Evolutionary conservation across 1,140 invertebrate species (phyloP), one percentile per base, ranked within the genome.

Genomic region (Formica selysi): DNA sequence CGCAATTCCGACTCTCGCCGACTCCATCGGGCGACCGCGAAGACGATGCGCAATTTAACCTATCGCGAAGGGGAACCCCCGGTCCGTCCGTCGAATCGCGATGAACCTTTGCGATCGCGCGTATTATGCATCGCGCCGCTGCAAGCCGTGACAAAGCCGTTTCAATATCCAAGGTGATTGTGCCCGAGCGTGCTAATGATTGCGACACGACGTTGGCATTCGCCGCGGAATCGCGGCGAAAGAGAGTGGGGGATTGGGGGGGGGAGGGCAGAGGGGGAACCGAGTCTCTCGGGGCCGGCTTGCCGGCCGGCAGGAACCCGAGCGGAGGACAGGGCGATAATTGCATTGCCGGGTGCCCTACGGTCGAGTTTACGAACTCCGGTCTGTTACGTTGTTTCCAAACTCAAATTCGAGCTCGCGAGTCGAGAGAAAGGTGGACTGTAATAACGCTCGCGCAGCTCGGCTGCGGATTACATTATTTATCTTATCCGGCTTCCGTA

Each of bases 151-250:
- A 78, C 48, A 79, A 78, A 88, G 44, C 67, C 76, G 86, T 86
- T 89, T 85, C 81, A 87, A 89, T 87, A 90, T 89, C 86, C 89
- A 91, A 91, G 89, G 90, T 91, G 78, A 89, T 87, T 87, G 90
- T 87, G 78, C 74, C 65, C 79, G 36, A 71, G 67, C 86, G 86
- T 80, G 80, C 80, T 89, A 90, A 92, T 79, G 88, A 87, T 89
- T 91, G 87, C 90, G 83, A 91, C 87, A 86, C 62, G 83, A 26
- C 13, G 76, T n/a, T 29, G 38, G 11, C 2, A 36, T 41, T 26
- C 59, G 59, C 10, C 13, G 57, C 73, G 74, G 85, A 51, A 85
- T 74, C 85, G 65, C 73, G 83, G 79, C 74, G 79, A 44, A 65
- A 59, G 57, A 36, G 38, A 51, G 51, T 22, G 22, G 22, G 0